Percentiles rank a stretch among this genome's conserved stretches.
These are phyloP conservation scores for Orycteropus afer DNA, from an alignment of 2,113 vertebrate genomes.

Conservation along the genomic window DNA sequence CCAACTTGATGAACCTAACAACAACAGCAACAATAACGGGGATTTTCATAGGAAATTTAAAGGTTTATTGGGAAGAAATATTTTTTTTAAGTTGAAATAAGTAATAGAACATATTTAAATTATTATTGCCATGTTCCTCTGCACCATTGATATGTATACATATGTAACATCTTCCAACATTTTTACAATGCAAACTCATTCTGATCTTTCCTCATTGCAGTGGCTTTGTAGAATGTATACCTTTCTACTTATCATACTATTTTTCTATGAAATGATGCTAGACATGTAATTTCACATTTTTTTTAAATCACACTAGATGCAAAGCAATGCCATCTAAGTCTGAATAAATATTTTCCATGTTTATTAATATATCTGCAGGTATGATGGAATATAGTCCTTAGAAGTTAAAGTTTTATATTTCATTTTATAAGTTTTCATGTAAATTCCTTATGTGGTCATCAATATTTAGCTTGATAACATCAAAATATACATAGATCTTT, in stretches of 20 bases:
- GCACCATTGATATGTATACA: neutral
- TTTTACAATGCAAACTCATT: neutral
- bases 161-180: neutral
- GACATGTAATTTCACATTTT: neutral
- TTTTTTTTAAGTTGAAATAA: neutral
- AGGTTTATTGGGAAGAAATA: neutral
- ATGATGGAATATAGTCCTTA: neutral
- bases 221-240: neutral
- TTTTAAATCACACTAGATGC: slow-evolving; percentile 1
- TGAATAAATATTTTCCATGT: neutral
- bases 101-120: neutral
- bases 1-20: no score
- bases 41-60: neutral
- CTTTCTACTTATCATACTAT: neutral
- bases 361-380: neutral
- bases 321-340: neutral
- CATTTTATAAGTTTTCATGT: neutral
- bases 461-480: neutral
- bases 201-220: slow-evolving; percentile 41
- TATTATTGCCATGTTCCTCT: neutral
- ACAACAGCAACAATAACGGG: no score
- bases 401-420: neutral
- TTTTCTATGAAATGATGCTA: neutral
- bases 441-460: neutral
- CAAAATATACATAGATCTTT: neutral